A percentile compares a stretch with the other conserved stretches of the same genome.
These are phyloP conservation scores for Deilephila porcellus DNA, from an alignment of 2,888 invertebrate genomes.

Conservation along the genomic window DNA sequence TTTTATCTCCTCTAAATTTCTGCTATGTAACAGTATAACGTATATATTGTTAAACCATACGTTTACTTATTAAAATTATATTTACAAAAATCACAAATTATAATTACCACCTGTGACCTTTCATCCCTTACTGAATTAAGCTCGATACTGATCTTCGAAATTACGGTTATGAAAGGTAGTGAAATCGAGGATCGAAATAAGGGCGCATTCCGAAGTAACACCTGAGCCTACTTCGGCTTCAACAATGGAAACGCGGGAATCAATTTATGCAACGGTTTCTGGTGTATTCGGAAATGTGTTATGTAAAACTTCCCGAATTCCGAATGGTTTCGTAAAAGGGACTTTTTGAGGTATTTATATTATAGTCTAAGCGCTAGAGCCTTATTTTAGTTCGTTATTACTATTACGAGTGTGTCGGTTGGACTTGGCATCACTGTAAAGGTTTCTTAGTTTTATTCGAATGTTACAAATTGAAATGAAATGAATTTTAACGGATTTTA, in stretches of 20 bases:
- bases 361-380: too few species aligned
- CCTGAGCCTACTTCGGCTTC: neutral
- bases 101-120: neutral
- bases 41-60: too few species aligned
- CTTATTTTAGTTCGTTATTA: too few species aligned
- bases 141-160: neutral
- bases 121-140: neutral
- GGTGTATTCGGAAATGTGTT: neutral
- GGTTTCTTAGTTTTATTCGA: too few species aligned
- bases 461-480: too few species aligned
- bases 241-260: slow-evolving; percentile 8
- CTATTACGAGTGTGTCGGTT: too few species aligned
- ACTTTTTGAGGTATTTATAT: neutral
- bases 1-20: too few species aligned
- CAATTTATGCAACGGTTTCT: neutral
- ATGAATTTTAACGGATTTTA: too few species aligned
- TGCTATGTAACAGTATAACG: too few species aligned
- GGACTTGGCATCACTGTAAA: too few species aligned
- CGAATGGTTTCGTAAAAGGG: neutral
- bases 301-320: neutral
- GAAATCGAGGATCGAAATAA: slow-evolving; percentile 3
- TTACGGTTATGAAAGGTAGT: slow-evolving; percentile 9
- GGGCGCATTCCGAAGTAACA: neutral
- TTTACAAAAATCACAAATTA: neutral
- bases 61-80: neutral